Percentiles rank a stretch among this genome's conserved stretches.
phyloP scores from a whole-genome alignment of 2,113 vertebrate genomes.

The Dasyornis broadbenti region DNA sequence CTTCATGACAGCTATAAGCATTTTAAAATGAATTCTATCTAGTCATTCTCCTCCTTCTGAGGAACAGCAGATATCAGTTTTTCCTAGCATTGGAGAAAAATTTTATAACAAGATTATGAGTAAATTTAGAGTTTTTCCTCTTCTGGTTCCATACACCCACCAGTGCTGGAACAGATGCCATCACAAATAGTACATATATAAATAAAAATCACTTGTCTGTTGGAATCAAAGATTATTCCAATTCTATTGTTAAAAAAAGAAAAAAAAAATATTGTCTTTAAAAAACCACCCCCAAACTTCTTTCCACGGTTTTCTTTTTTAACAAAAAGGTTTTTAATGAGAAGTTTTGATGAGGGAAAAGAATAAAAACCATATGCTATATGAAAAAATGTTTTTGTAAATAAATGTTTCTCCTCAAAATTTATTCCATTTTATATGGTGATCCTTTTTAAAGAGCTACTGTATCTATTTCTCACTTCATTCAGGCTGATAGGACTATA shows the following conservation, averaged over 20 bases:
- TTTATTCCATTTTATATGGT: not conserved
- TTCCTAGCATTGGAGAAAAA: not conserved
- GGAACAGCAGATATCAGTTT: not conserved
- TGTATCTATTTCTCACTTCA: not conserved
- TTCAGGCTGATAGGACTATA: not conserved
- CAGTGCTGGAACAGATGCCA: not conserved
- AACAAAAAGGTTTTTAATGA: not conserved
- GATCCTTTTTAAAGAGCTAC: not conserved
- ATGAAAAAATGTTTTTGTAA: not conserved
- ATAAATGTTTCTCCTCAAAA: not conserved
- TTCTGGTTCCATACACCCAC: not conserved
- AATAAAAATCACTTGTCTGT: not conserved
- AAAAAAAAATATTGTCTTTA: not conserved
- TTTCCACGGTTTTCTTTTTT: not conserved
- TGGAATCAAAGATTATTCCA: not conserved
- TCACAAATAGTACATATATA: not conserved
- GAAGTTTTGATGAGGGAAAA: not conserved
- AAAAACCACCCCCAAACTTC: accelerated
- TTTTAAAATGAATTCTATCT: not conserved
- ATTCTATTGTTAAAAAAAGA: not conserved
- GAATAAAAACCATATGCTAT: not conserved
- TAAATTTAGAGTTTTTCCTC: not conserved
- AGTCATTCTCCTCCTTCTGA: not conserved
- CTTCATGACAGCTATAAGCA: not conserved
- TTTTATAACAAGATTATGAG: not conserved